A percentile compares a stretch with the other conserved stretches of the same genome.
Conservation (phyloP, 2,113 vertebrate genomes). For the Ctenomys sociabilis region DNA sequence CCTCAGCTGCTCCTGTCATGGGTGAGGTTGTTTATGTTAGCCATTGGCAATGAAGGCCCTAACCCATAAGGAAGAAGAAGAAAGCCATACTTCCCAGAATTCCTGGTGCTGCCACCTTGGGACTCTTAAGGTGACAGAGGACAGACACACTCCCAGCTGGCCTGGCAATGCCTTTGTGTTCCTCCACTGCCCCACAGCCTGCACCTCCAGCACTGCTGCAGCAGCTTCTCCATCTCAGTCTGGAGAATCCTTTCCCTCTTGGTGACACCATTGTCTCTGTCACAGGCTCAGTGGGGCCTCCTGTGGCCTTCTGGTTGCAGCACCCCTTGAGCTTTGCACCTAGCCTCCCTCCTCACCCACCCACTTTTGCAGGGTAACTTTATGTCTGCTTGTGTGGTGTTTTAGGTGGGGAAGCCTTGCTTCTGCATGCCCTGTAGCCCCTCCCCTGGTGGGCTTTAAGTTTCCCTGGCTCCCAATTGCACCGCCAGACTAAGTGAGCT, state of each 20-base stretch:
- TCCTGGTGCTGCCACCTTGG: no score
- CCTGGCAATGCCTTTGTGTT: no score
- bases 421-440: not conserved
- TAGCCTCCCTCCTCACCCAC: not conserved
- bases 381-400: not conserved
- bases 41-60: no score
- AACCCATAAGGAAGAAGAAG: no score
- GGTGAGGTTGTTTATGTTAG: no score
- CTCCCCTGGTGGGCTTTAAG: not conserved
- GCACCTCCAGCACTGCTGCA: not conserved
- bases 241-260: not conserved
- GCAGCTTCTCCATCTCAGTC: not conserved
- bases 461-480: not conserved
- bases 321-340: not conserved
- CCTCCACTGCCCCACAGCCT: no score
- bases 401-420: not conserved
- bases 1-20: no score
- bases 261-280: no score
- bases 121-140: no score
- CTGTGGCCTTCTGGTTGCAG: not conserved
- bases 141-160: no score
- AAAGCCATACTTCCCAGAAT: no score
- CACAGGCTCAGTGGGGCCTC: not conserved
- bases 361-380: not conserved
- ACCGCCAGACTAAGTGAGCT: not conserved